Evolutionary conservation across 2,113 vertebrate genomes (phyloP).

Genomic region (Meleagris gallopavo): DNA sequence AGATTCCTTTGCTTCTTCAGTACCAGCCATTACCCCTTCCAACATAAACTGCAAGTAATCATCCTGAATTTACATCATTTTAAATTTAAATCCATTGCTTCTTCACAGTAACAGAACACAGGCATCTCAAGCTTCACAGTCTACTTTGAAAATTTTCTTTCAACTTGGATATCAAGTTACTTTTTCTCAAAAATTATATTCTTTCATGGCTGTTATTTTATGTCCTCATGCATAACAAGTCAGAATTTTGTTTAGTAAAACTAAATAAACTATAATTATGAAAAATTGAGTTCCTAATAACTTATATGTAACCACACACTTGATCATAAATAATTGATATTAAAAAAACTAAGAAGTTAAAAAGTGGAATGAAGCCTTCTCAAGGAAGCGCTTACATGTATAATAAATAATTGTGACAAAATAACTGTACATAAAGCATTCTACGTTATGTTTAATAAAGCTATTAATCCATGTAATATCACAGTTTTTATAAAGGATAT

Average conservation of each 20-base stretch:
- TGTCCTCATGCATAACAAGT: not conserved
- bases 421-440: not conserved
- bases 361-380: not conserved
- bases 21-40: not conserved
- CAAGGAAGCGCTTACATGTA: not conserved
- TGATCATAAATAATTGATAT: not conserved
- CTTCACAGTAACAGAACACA: not conserved
- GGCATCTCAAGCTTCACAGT: not conserved
- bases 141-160: not conserved
- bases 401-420: not conserved
- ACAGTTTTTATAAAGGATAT: slow-evolving; percentile 91
- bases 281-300: not conserved
- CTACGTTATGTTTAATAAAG: not conserved
- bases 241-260: not conserved
- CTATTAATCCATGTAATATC: not conserved
- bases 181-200: not conserved
- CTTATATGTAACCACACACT: not conserved
- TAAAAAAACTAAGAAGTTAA: not conserved
- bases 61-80: not conserved
- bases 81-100: not conserved
- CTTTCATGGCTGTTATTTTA: not conserved
- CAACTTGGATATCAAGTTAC: not conserved
- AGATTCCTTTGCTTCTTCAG: not conserved
- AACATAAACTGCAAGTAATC: not conserved
- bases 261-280: not conserved